These are phyloP conservation scores for Hirtodrosophila duncani DNA, from an alignment of 2,888 invertebrate genomes.

Conservation along the genomic window DNA sequence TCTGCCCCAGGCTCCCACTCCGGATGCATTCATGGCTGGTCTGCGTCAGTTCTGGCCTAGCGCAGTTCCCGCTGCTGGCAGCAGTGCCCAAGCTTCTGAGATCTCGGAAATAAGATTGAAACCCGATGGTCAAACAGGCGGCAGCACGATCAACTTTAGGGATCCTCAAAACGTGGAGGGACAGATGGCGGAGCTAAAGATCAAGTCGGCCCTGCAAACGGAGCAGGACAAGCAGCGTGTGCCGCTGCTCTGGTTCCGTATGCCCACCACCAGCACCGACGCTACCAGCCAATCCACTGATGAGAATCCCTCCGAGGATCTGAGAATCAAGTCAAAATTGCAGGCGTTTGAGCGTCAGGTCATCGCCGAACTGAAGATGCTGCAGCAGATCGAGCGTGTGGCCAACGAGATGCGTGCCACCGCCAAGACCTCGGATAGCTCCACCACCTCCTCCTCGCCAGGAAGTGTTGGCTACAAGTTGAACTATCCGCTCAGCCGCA, in stretches of 20 bases:
- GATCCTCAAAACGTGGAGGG: constrained; percentile 28
- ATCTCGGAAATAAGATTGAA: constrained; percentile 69
- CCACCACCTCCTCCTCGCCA: not conserved
- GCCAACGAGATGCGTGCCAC: constrained; percentile 64
- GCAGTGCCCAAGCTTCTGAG: constrained; percentile 53
- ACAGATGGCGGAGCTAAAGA: constrained; percentile 46
- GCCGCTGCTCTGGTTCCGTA: constrained; percentile 71
- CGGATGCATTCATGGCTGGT: constrained; percentile 29
- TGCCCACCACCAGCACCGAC: constrained; percentile 25
- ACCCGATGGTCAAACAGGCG: constrained; percentile 54
- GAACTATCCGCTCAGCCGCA: constrained; percentile 57
- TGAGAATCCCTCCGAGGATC: constrained; percentile 38
- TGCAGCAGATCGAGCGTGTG: constrained; percentile 66
- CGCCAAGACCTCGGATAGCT: constrained; percentile 16
- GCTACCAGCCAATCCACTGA: not conserved
- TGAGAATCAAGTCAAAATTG: constrained; percentile 54
- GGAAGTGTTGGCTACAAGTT: constrained; percentile 35
- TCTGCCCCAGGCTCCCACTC: constrained; percentile 9
- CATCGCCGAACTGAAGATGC: constrained; percentile 57
- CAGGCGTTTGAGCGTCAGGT: constrained; percentile 66
- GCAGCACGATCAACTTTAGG: constrained; percentile 2
- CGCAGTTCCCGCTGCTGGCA: not conserved
- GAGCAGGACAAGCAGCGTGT: constrained; percentile 40
- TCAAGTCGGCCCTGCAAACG: constrained; percentile 41
- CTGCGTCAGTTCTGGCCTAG: constrained; percentile 38